Percentiles rank a stretch among this genome's conserved stretches.
phyloP scores from a whole-genome alignment of 2,888 invertebrate genomes.

The Stenolophus ochropezus region DNA sequence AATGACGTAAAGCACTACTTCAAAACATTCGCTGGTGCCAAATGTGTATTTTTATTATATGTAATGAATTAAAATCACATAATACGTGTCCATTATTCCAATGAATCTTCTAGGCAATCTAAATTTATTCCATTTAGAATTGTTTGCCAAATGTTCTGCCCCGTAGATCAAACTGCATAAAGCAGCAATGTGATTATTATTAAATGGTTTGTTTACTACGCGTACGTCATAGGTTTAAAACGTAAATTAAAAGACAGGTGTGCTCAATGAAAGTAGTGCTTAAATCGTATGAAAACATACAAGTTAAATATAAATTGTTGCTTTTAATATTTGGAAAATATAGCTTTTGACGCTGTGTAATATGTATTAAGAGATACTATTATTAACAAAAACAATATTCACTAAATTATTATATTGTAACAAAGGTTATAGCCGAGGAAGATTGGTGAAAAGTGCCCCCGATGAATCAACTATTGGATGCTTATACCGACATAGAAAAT shows the following conservation, averaged over 20 bases:
- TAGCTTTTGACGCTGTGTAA: neutral
- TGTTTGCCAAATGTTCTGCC: neutral
- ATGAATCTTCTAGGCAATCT: slow-evolving; percentile 1
- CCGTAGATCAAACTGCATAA: neutral
- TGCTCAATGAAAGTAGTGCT: slow-evolving; percentile 1
- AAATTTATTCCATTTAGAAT: neutral
- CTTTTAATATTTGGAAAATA: slow-evolving; percentile 8
- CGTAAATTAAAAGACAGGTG: slow-evolving; percentile 24
- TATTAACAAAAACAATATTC: too few species aligned
- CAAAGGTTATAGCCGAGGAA: too few species aligned
- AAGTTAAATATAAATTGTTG: slow-evolving; percentile 1
- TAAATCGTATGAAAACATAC: neutral
- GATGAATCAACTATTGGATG: too few species aligned
- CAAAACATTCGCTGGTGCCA: neutral
- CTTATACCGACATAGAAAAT: too few species aligned
- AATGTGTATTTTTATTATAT: neutral
- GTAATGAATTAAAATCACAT: slow-evolving; percentile 14
- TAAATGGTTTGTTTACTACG: slow-evolving; percentile 11
- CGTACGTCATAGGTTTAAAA: slow-evolving; percentile 4
- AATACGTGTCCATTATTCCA: neutral
- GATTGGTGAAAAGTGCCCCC: too few species aligned
- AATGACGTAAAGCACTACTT: neutral
- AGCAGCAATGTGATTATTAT: slow-evolving; percentile 14
- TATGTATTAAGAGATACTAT: too few species aligned
- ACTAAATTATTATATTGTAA: too few species aligned